Percentiles rank a stretch among this genome's conserved stretches.
phyloP scores from a whole-genome alignment of 2,888 invertebrate species.

The Aporophyla nigra region DNA sequence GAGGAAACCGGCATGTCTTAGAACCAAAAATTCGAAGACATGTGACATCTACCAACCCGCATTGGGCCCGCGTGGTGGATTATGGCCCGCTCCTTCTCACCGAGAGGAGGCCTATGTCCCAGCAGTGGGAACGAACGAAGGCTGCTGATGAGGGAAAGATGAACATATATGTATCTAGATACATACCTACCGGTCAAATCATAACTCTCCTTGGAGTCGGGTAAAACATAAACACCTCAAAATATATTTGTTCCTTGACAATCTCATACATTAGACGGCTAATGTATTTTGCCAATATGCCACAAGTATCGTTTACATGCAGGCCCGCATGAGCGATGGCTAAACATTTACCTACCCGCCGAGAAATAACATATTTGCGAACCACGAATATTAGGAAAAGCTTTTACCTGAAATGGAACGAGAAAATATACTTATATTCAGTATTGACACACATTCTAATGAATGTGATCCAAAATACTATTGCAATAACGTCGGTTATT shows the following conservation, averaged over 20 bases:
- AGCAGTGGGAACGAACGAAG: no score
- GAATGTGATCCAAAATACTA: conserved; percentile 64
- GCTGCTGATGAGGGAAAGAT: no score
- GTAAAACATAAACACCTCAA: not conserved
- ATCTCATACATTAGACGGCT: conserved; percentile 37
- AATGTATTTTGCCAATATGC: conserved; percentile 57
- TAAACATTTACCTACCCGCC: conserved; percentile 64
- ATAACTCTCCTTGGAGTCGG: no score
- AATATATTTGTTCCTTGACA: conserved; percentile 32
- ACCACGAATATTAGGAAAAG: conserved; percentile 78
- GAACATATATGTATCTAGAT: no score
- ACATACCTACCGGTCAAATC: no score
- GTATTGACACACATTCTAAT: conserved; percentile 72
- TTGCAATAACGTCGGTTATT: conserved; percentile 61
- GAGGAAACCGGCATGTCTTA: no score
- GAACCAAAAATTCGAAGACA: no score
- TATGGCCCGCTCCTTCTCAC: no score
- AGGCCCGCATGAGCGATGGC: conserved; percentile 58
- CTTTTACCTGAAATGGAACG: conserved; percentile 78
- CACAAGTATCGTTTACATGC: conserved; percentile 56
- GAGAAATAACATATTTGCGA: conserved; percentile 74
- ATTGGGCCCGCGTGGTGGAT: no score
- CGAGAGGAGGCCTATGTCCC: no score
- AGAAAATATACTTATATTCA: conserved; percentile 68
- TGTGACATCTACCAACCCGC: no score